These are phyloP conservation scores for Drosophila navojoa DNA, from an alignment of 1,140 invertebrate species.

Conservation along the genomic window DNA sequence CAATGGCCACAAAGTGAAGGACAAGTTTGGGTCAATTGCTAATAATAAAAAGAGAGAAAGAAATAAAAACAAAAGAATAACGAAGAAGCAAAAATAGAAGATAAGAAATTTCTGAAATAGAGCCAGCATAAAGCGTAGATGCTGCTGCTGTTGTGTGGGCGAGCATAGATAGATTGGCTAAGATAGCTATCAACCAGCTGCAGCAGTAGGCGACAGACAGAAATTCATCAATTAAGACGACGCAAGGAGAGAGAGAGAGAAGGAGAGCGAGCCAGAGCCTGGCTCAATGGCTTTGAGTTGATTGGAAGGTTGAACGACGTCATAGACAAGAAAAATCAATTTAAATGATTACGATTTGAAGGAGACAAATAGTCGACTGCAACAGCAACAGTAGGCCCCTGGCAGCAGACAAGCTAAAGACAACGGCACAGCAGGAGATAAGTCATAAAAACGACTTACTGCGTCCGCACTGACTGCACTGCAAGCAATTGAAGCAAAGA, in stretches of 20 bases:
- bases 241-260: background rate
- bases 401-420: constrained; percentile 42
- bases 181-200: constrained; percentile 57
- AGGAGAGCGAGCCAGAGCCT: background rate
- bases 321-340: constrained; percentile 81
- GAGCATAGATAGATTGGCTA: constrained; percentile 43
- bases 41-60: background rate
- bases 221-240: constrained; percentile 74
- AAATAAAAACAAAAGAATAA: constrained; percentile 1
- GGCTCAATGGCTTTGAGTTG: constrained; percentile 33
- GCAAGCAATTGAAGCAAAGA: constrained; percentile 1
- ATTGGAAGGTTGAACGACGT: constrained; percentile 49
- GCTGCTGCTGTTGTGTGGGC: constrained; percentile 12
- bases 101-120: constrained; percentile 43
- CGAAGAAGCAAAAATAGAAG: constrained; percentile 15
- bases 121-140: constrained; percentile 26
- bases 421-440: constrained; percentile 33
- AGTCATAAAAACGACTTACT: constrained; percentile 43
- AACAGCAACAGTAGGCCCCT: constrained; percentile 14
- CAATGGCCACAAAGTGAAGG: constrained; percentile 64
- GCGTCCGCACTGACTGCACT: constrained; percentile 11
- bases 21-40: constrained; percentile 36
- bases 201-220: constrained; percentile 36
- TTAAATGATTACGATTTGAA: constrained; percentile 82
- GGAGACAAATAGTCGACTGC: constrained; percentile 70